Percentiles rank a stretch among this genome's conserved stretches.
phyloP scores from a whole-genome alignment of 1,140 invertebrate species.

The Heliconius himera region DNA sequence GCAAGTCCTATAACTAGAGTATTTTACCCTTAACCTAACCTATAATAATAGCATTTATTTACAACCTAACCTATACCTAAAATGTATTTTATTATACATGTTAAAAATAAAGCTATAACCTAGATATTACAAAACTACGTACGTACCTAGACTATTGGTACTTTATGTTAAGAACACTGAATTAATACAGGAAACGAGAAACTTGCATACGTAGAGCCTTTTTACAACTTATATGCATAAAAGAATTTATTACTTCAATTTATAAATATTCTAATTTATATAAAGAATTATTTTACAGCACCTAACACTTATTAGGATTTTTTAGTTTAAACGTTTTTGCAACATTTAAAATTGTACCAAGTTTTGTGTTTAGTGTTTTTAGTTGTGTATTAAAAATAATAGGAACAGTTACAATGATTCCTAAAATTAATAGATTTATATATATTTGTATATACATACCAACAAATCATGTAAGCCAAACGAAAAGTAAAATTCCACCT shows the following conservation, averaged over 20 bases:
- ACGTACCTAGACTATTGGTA: neutral
- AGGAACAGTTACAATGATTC: neutral
- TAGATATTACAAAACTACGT: neutral
- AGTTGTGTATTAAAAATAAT: neutral
- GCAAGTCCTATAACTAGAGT: conserved; percentile 11
- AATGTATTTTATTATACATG: neutral
- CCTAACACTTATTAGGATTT: conserved; percentile 26
- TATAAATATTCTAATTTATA: neutral
- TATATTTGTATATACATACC: neutral
- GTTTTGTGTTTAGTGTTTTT: neutral
- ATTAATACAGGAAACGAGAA: too few relatives aligned
- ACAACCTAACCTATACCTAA: neutral
- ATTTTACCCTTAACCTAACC: neutral
- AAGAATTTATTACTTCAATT: neutral
- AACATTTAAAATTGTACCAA: neutral
- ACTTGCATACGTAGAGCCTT: too few relatives aligned
- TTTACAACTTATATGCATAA: too few relatives aligned
- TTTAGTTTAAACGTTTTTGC: neutral
- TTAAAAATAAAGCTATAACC: neutral
- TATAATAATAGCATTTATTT: neutral
- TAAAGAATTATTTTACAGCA: neutral
- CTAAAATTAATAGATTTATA: neutral
- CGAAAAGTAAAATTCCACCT: neutral
- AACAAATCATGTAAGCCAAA: neutral
- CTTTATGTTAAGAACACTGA: too few relatives aligned